Conservation (phyloP, 1,140 invertebrate species). For the Brachionus angularis region DNA sequence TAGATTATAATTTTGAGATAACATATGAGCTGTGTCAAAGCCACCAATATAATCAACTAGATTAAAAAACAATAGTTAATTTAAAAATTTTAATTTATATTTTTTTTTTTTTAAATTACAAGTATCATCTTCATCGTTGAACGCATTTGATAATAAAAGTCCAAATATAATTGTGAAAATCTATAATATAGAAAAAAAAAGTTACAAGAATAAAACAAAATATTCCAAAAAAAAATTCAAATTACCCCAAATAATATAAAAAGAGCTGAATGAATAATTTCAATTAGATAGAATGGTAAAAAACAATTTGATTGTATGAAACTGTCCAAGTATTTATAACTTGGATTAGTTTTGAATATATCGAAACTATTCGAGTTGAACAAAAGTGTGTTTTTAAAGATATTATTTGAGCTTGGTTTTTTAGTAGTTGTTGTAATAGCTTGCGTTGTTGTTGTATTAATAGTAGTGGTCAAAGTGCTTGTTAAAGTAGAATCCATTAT, state of each 20-base stretch:
- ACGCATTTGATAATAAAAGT: background rate
- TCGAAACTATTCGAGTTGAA: background rate
- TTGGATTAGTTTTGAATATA: background rate
- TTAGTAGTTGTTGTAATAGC: too few relatives aligned
- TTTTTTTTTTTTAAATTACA: background rate
- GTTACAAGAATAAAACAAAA: background rate
- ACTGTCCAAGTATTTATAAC: constrained; percentile 20
- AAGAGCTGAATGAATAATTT: constrained; percentile 24
- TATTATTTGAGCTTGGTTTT: background rate
- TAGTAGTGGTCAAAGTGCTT: too few relatives aligned
- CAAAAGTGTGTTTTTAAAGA: background rate
- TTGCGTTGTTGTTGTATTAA: too few relatives aligned
- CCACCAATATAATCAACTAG: background rate
- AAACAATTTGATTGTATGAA: constrained; percentile 18
- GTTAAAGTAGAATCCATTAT: background rate
- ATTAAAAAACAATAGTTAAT: background rate
- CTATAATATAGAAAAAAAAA: background rate
- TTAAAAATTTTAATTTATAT: too few relatives aligned
- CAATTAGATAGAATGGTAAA: constrained; percentile 34
- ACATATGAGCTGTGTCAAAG: background rate
- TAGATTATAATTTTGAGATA: background rate
- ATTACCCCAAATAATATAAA: constrained; percentile 26
- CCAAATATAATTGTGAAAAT: background rate
- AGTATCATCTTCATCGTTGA: background rate
- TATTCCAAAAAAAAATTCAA: background rate